phyloP scores from a whole-genome alignment of 1,140 invertebrate species.

The Drosophila rhopaloa region DNA sequence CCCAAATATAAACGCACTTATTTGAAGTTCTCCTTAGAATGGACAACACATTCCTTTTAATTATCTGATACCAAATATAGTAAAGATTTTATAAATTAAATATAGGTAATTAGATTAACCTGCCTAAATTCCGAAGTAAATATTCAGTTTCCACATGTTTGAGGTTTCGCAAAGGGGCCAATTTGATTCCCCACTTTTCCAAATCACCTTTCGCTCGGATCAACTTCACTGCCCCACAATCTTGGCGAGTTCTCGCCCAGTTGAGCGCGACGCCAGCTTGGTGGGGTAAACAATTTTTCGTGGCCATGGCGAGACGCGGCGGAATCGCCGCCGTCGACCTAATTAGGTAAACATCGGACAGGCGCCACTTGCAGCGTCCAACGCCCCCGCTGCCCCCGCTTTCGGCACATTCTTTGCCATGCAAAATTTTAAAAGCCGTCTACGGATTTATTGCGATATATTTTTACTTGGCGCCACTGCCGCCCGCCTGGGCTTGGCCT shows the following conservation, averaged over 20 bases:
- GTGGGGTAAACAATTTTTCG: slow-evolving; percentile 47
- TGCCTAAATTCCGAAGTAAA: neutral
- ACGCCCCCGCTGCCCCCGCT: slow-evolving; percentile 14
- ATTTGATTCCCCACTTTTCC: slow-evolving; percentile 20
- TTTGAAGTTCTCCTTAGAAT: too few relatives aligned
- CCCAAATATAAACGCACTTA: too few relatives aligned
- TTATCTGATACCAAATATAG: neutral
- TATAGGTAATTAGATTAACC: neutral
- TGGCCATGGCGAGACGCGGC: slow-evolving; percentile 57
- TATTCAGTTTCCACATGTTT: slow-evolving; percentile 5
- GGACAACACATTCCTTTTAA: too few relatives aligned
- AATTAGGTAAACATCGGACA: slow-evolving; percentile 69
- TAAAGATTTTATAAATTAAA: neutral
- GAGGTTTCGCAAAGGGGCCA: slow-evolving; percentile 1
- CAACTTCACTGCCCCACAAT: slow-evolving; percentile 23
- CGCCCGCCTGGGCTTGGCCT: slow-evolving; percentile 43
- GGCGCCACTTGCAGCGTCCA: slow-evolving; percentile 64
- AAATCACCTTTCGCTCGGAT: slow-evolving; percentile 33
- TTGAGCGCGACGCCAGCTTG: slow-evolving; percentile 36
- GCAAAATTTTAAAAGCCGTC: slow-evolving; percentile 62
- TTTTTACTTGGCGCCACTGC: slow-evolving; percentile 55
- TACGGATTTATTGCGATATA: slow-evolving; percentile 65
- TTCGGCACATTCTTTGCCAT: slow-evolving; percentile 46
- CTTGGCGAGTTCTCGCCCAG: slow-evolving; percentile 16
- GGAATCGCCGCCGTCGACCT: slow-evolving; percentile 60